These are phyloP conservation scores for Falco peregrinus DNA, from an alignment of 2,797 vertebrate species.

Conservation along the genomic window DNA sequence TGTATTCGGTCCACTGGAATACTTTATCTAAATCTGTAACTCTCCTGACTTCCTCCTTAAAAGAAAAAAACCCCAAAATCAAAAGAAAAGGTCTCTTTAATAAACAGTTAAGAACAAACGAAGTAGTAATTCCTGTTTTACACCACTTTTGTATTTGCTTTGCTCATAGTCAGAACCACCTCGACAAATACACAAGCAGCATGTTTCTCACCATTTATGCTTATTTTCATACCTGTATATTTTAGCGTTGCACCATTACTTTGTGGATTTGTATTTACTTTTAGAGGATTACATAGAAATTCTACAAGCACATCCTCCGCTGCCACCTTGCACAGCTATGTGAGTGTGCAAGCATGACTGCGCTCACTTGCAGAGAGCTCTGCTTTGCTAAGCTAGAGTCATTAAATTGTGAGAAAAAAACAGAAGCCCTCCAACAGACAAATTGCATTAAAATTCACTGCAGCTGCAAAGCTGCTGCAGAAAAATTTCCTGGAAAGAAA, in stretches of 20 bases:
- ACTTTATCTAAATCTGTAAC: not conserved
- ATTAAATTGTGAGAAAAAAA: not conserved
- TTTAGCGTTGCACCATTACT: not conserved
- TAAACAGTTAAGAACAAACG: not conserved
- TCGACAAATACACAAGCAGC: not conserved
- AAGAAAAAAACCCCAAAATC: not conserved
- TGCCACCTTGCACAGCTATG: not conserved
- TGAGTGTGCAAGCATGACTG: not conserved
- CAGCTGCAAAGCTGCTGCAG: not conserved
- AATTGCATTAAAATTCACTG: slow-evolving; percentile 33
- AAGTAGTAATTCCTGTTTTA: not conserved
- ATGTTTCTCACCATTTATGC: not conserved
- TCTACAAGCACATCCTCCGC: not conserved
- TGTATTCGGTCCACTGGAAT: not conserved
- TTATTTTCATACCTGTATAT: not conserved
- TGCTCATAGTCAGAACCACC: not conserved
- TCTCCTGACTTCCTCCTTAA: not conserved
- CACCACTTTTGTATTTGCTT: not conserved
- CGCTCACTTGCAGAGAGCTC: not conserved
- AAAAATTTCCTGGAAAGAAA: slow-evolving; percentile 44
- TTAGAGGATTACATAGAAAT: slow-evolving; percentile 1
- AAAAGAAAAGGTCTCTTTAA: not conserved
- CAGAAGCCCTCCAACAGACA: not conserved
- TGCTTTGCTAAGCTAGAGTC: not conserved
- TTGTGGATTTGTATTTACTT: not conserved